Evolutionary conservation across 2,888 invertebrate species (phyloP), one percentile per base, ranked within the genome.

Genomic region (Latheticus oryzae): DNA sequence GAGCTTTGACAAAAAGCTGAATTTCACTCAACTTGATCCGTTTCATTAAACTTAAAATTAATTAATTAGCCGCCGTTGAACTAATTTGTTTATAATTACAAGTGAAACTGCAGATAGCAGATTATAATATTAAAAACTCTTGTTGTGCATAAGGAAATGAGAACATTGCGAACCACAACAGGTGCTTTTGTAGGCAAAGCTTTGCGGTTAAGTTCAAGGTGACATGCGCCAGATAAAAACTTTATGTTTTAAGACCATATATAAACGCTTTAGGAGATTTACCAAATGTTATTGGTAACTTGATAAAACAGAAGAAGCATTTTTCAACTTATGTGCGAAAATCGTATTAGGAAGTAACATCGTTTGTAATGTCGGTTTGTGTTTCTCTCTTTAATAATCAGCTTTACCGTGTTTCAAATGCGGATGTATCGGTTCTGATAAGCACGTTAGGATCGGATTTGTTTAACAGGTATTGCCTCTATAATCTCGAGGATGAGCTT

Each of bases 151-250:
- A 62, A 55, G 56, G 43, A 52, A 60, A 52, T 42, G 58, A 24
- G 54, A 58, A 55, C 35, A 58, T 55, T 45, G 60, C 45, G 32
- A 51, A 37, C 54, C 54, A 58, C 60, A 58, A 62, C 62, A 62
- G 62, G 62, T 62, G 62, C 62, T 60, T 58, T 52, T 58, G 58
- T 55, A 51, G 38, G 55, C 50, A 55, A 58, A 60, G 62, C 60
- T 62, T 53, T 60, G 50, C 51, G 60, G 58, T 58, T 51, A 58
- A 58, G 58, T 58, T 62, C 55, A 53, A 56, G 60, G 62, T 53
- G 58, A 62, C 62, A 62, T 56, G 56, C 50, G 48, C 54, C 33
- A 35, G 43, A 62, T 62, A 56, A 54, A 60, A 57, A 52, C 55
- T 62, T 59, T 58, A 58, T 56, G 57, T 45, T 52, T 45, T 50